Evolutionary conservation across 2,113 vertebrate genomes (phyloP).

Genomic region (Corynorhinus townsendii): DNA sequence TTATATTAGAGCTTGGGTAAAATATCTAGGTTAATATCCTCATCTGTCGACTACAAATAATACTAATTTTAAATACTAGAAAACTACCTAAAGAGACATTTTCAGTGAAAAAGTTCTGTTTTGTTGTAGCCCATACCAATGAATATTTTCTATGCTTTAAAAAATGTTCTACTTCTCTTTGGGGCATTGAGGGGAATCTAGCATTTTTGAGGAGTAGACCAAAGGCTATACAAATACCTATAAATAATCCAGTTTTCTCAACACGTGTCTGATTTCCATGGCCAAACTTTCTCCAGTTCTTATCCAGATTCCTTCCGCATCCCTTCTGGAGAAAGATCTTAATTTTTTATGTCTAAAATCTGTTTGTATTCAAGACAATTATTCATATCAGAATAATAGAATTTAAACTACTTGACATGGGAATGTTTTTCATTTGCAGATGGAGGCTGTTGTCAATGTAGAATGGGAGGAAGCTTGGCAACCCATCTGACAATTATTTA

Average conservation of each 20-base stretch:
- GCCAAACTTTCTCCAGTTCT: conserved; percentile 35
- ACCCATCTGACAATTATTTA: conserved; percentile 58
- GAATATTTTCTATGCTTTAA: background rate
- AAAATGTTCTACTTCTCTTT: conserved; percentile 3
- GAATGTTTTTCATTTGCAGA: conserved; percentile 52
- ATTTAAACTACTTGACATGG: conserved; percentile 59
- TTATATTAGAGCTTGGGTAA: background rate
- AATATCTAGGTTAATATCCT: background rate
- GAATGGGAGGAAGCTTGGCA: conserved; percentile 56
- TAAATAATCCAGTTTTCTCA: conserved; percentile 54
- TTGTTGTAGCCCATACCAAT: background rate
- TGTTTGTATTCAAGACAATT: conserved; percentile 67
- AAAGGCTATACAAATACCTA: background rate
- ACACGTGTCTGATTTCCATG: conserved; percentile 34
- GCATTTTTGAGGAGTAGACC: conserved; percentile 7
- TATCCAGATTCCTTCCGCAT: conserved; percentile 54
- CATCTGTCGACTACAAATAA: background rate
- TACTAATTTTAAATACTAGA: background rate
- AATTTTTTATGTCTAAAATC: conserved; percentile 58
- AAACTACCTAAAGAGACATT: background rate
- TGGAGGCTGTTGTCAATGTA: conserved; percentile 19
- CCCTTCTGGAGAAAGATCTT: conserved; percentile 43
- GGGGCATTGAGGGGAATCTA: background rate
- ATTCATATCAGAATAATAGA: conserved; percentile 61
- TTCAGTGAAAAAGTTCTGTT: background rate